Evolutionary conservation across 2,113 vertebrate species (phyloP), one percentile per base, ranked within the genome.

Genomic region (Osmerus eperlanus): DNA sequence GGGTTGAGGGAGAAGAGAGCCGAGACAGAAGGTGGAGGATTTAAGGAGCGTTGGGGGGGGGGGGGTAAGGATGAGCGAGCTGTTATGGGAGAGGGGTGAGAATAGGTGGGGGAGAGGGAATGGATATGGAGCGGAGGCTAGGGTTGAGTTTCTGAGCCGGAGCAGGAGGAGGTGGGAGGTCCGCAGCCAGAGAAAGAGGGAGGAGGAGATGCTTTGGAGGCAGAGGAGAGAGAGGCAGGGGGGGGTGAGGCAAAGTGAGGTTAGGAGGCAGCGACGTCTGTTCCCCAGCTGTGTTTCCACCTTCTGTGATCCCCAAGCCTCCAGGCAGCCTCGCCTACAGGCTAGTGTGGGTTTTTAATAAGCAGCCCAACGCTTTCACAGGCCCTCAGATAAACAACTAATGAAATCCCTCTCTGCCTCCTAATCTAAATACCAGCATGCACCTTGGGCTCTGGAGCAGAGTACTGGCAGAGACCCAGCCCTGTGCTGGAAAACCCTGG

Each of bases 381-480:
- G 66, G 70, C 76, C 79, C 69, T 55, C 69, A 80, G 78, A 73
- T 82, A 80, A 82, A 82, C 78, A 72, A 32, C 63, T 81, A 84
- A 87, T 86, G 89, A 89, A 92, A 91, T 90, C 91, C 89, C 89
- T 83, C 67, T 83, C 70, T 89, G 84, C 85, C 84, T 77, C 81
- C 81, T 91, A 88, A 91, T 91, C 90, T 89, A 88, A 91, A 91
- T 88, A 91, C 85, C 83, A 84, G 85, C 65, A 70, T 70, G 83
- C 80, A 88, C 88, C 86, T 77, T 52, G 36, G 36, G 67, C 69
- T 71, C 70, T 72, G 65, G 23, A 67, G 47, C 71, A 65, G 66
- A 21, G 32, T 19, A 59, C 63, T 77, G 72, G 74, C 70, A 67
- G 61, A 54, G 32, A 61, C 76, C 72, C 75, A 68, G 59, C 75